Evolutionary conservation across 2,888 invertebrate species (phyloP).

Genomic region (Chrysotoxum bicinctum): DNA sequence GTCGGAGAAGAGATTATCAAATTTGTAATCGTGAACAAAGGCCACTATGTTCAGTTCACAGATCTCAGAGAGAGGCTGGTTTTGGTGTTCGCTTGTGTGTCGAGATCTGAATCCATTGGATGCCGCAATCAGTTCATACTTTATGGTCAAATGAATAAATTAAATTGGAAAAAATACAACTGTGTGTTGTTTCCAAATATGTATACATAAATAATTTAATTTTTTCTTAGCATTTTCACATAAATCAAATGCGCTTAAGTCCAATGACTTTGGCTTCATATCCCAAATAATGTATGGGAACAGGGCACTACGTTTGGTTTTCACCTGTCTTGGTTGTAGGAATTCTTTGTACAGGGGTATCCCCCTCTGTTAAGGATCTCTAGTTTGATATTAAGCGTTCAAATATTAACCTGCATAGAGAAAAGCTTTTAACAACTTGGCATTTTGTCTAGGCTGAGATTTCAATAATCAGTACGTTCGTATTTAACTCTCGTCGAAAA

Average conservation of each 20-base stretch:
- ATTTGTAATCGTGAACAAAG: conserved; percentile 69
- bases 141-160: conserved; percentile 70
- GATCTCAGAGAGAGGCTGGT: background rate
- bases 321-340: conserved; percentile 37
- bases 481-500: too few relatives aligned
- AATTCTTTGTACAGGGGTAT: background rate
- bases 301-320: conserved; percentile 10
- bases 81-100: conserved; percentile 5
- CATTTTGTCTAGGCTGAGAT: too few relatives aligned
- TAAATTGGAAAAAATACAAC: conserved; percentile 38
- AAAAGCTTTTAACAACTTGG: too few relatives aligned
- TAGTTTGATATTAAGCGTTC: too few relatives aligned
- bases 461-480: too few relatives aligned
- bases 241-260: conserved; percentile 70
- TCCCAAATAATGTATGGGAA: conserved; percentile 15
- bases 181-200: conserved; percentile 45
- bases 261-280: conserved; percentile 37
- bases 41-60: conserved; percentile 39
- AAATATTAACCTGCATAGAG: too few relatives aligned
- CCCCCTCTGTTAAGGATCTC: background rate
- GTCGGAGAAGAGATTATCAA: conserved; percentile 60
- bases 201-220: conserved; percentile 68
- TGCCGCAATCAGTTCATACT: conserved; percentile 69
- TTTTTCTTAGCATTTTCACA: conserved; percentile 56
- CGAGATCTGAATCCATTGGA: conserved; percentile 43